These are phyloP conservation scores for Apotomis capreana DNA, from an alignment of 2,888 invertebrate species.

Conservation along the genomic window DNA sequence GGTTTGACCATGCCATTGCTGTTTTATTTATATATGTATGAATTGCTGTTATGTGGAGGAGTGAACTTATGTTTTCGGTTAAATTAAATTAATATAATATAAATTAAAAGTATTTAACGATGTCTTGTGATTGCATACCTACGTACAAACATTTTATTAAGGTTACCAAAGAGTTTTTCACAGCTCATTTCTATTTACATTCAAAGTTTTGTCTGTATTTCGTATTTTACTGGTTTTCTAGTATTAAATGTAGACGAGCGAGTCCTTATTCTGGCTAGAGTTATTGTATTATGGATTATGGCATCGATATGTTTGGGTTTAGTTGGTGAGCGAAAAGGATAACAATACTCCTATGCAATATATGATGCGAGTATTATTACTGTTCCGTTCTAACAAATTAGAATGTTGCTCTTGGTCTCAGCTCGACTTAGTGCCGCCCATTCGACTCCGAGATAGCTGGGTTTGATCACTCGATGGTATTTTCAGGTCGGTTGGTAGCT, in stretches of 20 bases:
- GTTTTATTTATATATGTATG: constrained; percentile 29
- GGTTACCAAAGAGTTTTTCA: constrained; percentile 25
- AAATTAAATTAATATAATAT: constrained; percentile 32
- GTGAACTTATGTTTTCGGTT: constrained; percentile 19
- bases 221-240: constrained; percentile 3
- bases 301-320: too few species aligned
- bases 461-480: background rate
- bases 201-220: constrained; percentile 25
- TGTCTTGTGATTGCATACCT: constrained; percentile 37
- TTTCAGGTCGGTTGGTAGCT: background rate
- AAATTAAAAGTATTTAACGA: constrained; percentile 23
- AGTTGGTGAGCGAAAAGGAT: too few species aligned
- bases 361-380: too few species aligned
- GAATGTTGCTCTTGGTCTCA: too few species aligned
- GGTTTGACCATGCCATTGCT: constrained; percentile 29
- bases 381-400: too few species aligned
- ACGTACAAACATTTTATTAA: constrained; percentile 26
- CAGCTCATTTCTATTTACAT: constrained; percentile 9
- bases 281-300: too few species aligned
- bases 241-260: background rate
- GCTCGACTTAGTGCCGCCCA: background rate
- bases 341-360: background rate
- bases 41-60: constrained; percentile 17
- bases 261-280: background rate
- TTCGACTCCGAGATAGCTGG: background rate